phyloP scores from a whole-genome alignment of 2,797 vertebrate genomes.

The Myripristis jacobus region DNA sequence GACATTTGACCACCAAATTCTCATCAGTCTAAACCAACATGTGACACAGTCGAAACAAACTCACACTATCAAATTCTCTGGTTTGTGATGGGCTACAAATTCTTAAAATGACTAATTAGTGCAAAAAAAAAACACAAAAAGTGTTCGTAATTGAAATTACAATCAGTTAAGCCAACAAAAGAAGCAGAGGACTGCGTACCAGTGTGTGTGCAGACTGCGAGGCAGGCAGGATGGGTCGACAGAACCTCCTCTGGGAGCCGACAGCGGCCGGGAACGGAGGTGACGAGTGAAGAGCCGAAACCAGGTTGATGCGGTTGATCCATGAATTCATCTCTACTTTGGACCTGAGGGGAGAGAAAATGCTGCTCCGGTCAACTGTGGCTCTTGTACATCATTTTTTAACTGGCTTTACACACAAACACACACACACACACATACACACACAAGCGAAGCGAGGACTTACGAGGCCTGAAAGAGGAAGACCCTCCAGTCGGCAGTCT shows the following conservation, averaged over 20 bases:
- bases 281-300: slow-evolving; percentile 89
- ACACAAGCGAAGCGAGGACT: slow-evolving; percentile 50
- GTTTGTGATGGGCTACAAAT: too few species aligned
- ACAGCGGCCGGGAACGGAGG: slow-evolving; percentile 93
- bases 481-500: slow-evolving; percentile 92
- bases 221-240: slow-evolving; percentile 89
- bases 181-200: slow-evolving; percentile 52
- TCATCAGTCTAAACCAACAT: too few species aligned
- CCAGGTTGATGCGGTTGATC: slow-evolving; percentile 92
- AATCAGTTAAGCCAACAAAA: neutral
- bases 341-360: slow-evolving; percentile 68
- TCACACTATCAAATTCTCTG: too few species aligned
- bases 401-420: neutral
- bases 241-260: slow-evolving; percentile 90
- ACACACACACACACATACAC: neutral
- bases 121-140: neutral
- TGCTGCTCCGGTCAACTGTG: neutral
- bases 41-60: neutral
- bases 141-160: neutral
- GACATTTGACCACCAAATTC: too few species aligned
- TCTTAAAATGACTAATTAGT: neutral
- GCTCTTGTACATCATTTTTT: neutral
- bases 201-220: slow-evolving; percentile 77
- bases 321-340: slow-evolving; percentile 91
- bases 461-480: slow-evolving; percentile 85